Base-by-base conservation (phyloP, 2,888 invertebrate species). In the Cosmia pyralina region DNA sequence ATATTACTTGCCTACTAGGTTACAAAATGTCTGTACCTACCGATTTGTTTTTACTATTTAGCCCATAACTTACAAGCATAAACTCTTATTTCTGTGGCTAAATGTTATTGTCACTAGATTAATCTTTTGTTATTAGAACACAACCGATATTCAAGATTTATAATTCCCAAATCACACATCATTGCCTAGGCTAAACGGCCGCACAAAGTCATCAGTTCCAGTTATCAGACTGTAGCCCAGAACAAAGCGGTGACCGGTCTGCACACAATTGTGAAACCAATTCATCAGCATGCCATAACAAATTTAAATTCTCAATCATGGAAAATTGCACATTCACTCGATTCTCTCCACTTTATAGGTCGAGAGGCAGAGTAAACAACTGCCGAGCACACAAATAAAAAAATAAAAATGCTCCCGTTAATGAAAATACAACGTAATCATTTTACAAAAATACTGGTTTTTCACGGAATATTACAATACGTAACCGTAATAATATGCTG, bases 291-390 rank as follows among this genome's bases (percentile, higher is more conserved):
- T 72, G 80, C 87, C 83, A 83, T 79, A 65, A 81, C 90, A 90
- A 92, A 91, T 92, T 92, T 91, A 91, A 92, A 92, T 90, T 91
- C 89, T 90, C 91, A 91, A 92, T 93, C 91, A 92, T 88, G 89
- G 89, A 87, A 92, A 93, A 93, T 93, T 92, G 91, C 90, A 89
- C 89, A 91, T 88, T 91, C 90, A 87, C 86, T 89, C 87, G 88
- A 89, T 91, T 88, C 88, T 85, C 86, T 79, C 81, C 87, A 86
- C 83, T 89, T 89, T 89, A 87, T 88, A 87, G 88, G 88, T 87
- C 87, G 89, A 88, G 86, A 81, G 86, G 81, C 83, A 90, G 83
- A 87, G 88, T 88, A 92, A 92, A 93, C 91, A 91, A 88, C 87
- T 84, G 85, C 67, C 79, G 77, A 72, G 85, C 75, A 85, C 83